A percentile compares a stretch with the other conserved stretches of the same genome.
Evolutionary conservation across 2,888 invertebrate genomes (phyloP).

Genomic region (Athetis lepigone): DNA sequence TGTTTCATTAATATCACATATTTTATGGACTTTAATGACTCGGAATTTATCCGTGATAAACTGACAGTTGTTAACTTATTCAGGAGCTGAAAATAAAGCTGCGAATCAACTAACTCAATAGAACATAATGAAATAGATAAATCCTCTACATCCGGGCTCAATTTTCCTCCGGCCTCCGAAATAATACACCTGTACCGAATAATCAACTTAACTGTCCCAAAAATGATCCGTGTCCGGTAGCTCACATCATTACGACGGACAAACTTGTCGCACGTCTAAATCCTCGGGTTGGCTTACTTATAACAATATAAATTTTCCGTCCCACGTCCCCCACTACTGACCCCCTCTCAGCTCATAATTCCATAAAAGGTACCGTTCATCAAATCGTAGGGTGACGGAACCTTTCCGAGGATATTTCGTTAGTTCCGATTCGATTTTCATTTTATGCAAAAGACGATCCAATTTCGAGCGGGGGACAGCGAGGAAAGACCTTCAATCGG

Average conservation of each 20-base stretch:
- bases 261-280: slow-evolving; percentile 46
- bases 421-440: slow-evolving; percentile 87
- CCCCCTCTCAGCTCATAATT: slow-evolving; percentile 68
- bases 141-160: neutral
- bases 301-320: slow-evolving; percentile 63
- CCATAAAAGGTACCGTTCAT: slow-evolving; percentile 73
- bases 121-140: slow-evolving; percentile 15
- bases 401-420: slow-evolving; percentile 79
- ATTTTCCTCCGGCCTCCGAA: slow-evolving; percentile 1
- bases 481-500: slow-evolving; percentile 80
- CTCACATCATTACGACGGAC: slow-evolving; percentile 47
- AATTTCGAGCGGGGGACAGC: slow-evolving; percentile 78
- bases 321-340: slow-evolving; percentile 49
- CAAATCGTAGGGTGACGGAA: slow-evolving; percentile 67
- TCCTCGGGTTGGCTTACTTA: slow-evolving; percentile 40
- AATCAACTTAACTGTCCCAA: slow-evolving; percentile 46
- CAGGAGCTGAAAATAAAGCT: neutral
- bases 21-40: neutral
- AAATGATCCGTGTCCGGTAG: slow-evolving; percentile 40
- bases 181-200: slow-evolving; percentile 28
- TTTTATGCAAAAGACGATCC: slow-evolving; percentile 89
- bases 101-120: neutral
- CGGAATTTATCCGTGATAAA: neutral
- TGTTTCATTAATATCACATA: slow-evolving; percentile 41
- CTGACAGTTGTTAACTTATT: neutral